Percentiles rank a stretch among this genome's conserved stretches.
Evolutionary conservation across 2,888 invertebrate species (phyloP).

Genomic region (Rhopalosiphum nymphaeae): DNA sequence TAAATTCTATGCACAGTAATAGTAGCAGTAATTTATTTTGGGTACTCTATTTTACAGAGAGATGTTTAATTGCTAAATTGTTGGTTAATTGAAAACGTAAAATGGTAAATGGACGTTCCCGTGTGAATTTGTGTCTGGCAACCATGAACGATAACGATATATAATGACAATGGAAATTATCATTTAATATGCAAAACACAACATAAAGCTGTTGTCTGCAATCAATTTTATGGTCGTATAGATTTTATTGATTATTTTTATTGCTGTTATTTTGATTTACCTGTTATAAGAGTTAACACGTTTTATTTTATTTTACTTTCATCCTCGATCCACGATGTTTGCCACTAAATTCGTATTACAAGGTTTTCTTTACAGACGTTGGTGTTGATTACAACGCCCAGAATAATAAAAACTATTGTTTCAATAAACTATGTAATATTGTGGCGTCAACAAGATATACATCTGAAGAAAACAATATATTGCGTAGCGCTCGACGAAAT

Average conservation of each 20-base stretch:
- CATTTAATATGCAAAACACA: background rate
- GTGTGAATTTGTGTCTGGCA: background rate
- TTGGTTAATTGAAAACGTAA: conserved; percentile 9
- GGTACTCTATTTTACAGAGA: background rate
- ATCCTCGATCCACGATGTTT: background rate
- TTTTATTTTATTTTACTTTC: background rate
- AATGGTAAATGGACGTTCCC: background rate
- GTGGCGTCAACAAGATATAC: background rate
- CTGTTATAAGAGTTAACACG: background rate
- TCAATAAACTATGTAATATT: background rate
- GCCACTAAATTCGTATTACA: background rate
- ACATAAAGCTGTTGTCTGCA: background rate
- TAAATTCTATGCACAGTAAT: background rate
- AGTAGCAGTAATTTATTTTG: background rate
- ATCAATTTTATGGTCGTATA: background rate
- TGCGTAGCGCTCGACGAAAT: background rate
- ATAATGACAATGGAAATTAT: background rate
- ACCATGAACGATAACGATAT: background rate
- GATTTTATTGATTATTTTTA: background rate
- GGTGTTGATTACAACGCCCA: background rate
- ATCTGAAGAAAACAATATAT: background rate
- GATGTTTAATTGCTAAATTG: background rate
- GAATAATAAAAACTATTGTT: background rate
- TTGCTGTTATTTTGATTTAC: background rate
- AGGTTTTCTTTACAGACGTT: background rate